Evolutionary conservation across 2,888 invertebrate species (phyloP), one percentile per base, ranked within the genome.

Genomic region (Carterocephalus palaemon): DNA sequence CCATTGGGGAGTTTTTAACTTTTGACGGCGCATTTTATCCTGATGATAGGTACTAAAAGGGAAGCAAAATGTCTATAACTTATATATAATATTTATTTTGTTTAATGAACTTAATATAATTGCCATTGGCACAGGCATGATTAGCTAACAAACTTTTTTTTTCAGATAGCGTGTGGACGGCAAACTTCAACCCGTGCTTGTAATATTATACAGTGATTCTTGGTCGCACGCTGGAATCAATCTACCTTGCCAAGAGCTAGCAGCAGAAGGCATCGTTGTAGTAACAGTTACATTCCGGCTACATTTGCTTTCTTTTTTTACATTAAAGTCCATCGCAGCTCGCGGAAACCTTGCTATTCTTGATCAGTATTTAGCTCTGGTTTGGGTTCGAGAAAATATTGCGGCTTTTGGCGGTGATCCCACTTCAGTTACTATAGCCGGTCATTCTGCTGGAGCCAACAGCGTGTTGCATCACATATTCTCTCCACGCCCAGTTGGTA

Each of bases 311-410:
- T 92, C 91, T 2, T 92, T 92, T 77, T 89, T 92, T 50, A 89
- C 88, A 17, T 67, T 91, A 50, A 88, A 85, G 19, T 79, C 82
- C 4, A 56, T 73, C 26, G 81, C 86, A 53, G 90, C 91, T 2
- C 90, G 93, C 0, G 96, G 97, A 0, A 97, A 97, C 74, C 90
- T 95, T 48, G 96, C 96, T 0, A 75, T 97, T 37, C 90, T 93
- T 57, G 97, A 97, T 74, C 95, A 97, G 66, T 91, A 93, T 60
- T 78, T 95, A 70, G 95, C 94, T 0, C 76, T 97, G 45, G 64
- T 91, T 29, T 94, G 94, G 94, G 86, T 93, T 2, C 89, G 90
- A 49, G 90, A 92, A 57, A 93, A 96, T 69, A 93, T 95, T 38
- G 85, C 85, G 28, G 88, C 89, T 31, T 96, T 97, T 68, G 94